A percentile compares a stretch with the other conserved stretches of the same genome.
Conservation (phyloP, 2,797 vertebrate genomes). For the Buceros bicornis region DNA sequence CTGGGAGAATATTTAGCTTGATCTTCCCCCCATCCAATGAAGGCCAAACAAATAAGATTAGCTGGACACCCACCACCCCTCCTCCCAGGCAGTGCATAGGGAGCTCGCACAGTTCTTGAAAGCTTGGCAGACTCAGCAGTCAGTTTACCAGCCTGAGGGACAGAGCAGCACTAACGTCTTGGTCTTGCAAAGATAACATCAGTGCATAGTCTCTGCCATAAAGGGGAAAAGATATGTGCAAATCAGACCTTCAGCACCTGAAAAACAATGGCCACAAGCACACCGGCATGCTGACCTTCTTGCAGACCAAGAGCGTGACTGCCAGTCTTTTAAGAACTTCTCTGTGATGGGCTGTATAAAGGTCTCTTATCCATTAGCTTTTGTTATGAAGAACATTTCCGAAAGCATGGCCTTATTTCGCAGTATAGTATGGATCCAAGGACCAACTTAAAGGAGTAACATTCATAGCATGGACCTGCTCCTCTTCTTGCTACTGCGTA, state of each 20-base stretch:
- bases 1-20: background rate
- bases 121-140: background rate
- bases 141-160: background rate
- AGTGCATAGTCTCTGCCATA: background rate
- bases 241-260: background rate
- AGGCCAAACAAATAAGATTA: background rate
- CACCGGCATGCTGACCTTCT: accelerated
- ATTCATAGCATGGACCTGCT: background rate
- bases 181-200: background rate
- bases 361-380: background rate
- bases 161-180: background rate
- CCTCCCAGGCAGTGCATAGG: background rate
- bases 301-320: accelerated
- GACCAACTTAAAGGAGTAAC: background rate
- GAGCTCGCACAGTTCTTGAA: background rate
- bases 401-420: background rate
- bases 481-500: background rate
- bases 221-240: background rate
- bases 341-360: accelerated
- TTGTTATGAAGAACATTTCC: background rate
- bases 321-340: background rate
- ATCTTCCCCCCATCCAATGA: background rate
- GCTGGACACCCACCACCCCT: accelerated
- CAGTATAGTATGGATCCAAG: background rate
- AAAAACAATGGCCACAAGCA: background rate